Evolutionary conservation across 1,140 invertebrate species (phyloP).

Genomic region (Aphaenogaster floridana): DNA sequence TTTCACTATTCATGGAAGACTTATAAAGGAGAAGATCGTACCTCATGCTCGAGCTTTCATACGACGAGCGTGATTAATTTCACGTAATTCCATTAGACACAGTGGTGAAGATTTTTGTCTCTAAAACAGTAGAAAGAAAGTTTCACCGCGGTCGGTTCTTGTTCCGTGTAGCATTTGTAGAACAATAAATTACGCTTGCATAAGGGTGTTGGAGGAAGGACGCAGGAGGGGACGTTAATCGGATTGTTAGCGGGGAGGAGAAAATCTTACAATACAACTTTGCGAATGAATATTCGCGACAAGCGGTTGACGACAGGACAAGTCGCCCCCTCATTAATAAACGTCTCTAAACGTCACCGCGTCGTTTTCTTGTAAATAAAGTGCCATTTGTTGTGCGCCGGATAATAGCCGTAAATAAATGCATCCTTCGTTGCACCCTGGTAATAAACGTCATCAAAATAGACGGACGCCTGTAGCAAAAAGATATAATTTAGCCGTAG

Average conservation of each 20-base stretch:
- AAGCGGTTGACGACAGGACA: slow-evolving; percentile 26
- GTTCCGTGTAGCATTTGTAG: slow-evolving; percentile 2
- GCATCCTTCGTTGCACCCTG: not conserved
- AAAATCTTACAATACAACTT: slow-evolving; percentile 66
- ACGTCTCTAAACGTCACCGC: slow-evolving; percentile 12
- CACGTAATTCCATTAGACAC: slow-evolving; percentile 26
- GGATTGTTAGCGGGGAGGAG: slow-evolving; percentile 65
- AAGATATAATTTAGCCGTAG: slow-evolving; percentile 14
- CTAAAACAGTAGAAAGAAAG: slow-evolving; percentile 64
- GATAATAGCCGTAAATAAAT: slow-evolving; percentile 52
- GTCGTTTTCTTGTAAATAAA: slow-evolving; percentile 32
- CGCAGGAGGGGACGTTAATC: slow-evolving; percentile 60
- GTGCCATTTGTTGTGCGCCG: slow-evolving; percentile 39
- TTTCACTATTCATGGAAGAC: slow-evolving; percentile 18
- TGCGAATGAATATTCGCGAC: slow-evolving; percentile 42
- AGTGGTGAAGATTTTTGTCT: slow-evolving; percentile 67
- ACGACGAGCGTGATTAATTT: slow-evolving; percentile 43
- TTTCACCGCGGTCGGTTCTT: slow-evolving; percentile 57
- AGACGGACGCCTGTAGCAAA: not conserved
- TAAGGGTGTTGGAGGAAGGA: not conserved
- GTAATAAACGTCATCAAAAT: slow-evolving; percentile 55
- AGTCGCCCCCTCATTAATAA: slow-evolving; percentile 61
- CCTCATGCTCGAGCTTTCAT: slow-evolving; percentile 7
- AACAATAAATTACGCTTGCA: slow-evolving; percentile 73
- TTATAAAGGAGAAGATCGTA: slow-evolving; percentile 32